Evolutionary conservation across 2,113 vertebrate genomes (phyloP).

Genomic region (Nothoprocta perdicaria): DNA sequence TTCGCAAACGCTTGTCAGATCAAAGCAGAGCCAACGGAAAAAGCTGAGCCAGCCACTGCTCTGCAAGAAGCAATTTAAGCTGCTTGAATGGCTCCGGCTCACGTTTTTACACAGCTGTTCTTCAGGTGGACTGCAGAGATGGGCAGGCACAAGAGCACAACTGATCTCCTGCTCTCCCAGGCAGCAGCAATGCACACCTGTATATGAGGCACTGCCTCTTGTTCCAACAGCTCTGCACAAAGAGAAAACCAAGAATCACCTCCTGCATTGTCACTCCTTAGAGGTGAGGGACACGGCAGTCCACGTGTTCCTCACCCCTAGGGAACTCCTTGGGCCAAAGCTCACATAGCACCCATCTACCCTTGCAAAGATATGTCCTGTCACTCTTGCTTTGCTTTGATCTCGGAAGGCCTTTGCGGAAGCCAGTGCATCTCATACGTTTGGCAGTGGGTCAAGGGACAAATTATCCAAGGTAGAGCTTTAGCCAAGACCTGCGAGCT

Average conservation of each 20-base stretch:
- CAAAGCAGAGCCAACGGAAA: neutral
- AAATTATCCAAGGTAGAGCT: neutral
- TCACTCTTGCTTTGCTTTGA: neutral
- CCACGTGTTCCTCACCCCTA: neutral
- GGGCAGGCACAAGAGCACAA: neutral
- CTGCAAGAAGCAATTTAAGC: neutral
- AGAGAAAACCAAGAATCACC: neutral
- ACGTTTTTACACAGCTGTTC: neutral
- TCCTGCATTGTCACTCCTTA: neutral
- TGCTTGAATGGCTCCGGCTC: neutral
- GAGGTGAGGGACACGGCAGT: too few relatives aligned
- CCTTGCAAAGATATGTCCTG: neutral
- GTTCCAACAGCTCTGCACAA: neutral
- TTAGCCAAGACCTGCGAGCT: neutral
- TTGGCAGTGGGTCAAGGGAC: neutral
- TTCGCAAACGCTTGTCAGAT: neutral
- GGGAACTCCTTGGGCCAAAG: neutral
- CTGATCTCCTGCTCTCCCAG: neutral
- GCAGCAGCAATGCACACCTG: neutral
- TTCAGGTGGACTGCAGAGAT: neutral
- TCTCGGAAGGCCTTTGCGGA: neutral
- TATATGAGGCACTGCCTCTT: neutral
- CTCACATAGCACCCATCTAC: neutral
- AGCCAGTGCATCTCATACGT: accelerated
- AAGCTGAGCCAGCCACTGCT: neutral